Evolutionary conservation across 1,140 invertebrate genomes (phyloP), one percentile per base, ranked within the genome.

Genomic region (Bathynomus jamesi): DNA sequence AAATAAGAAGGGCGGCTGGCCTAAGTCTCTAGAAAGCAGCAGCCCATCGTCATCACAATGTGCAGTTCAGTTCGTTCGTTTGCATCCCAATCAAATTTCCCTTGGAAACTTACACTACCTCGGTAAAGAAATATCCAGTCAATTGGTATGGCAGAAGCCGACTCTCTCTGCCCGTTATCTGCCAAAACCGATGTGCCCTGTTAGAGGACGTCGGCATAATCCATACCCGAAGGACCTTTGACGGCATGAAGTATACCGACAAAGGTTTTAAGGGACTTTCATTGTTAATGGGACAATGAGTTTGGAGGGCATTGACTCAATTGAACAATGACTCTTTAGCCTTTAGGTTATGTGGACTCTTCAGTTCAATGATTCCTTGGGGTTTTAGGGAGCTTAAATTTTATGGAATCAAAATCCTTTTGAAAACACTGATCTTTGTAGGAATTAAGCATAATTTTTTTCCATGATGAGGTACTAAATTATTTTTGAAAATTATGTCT

Each of bases 141-240:
- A 65, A 69, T 68, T 73, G 69, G 62, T 63, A 73, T 65, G 67
- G 67, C 72, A 73, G 72, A 61, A 73, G 72, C 63, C 72, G 72
- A 66, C 67, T 73, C 68, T 73, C 72, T 73, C 72, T 61, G 67
- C 72, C 72, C 72, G 72, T 73, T 67, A 73, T 73, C 72, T 73
- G 72, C 67, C 72, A 62, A 73, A 73, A 73, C 72, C 72, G 67
- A 65, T 73, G 72, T 69, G 72, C 72, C 72, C 72, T 73, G 72
- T 73, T 73, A 73, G 72, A 73, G 69, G 72, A 63, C 66, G 72
- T 67, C 32, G 63, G 30, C 30, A 31, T 31, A n/a, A 64, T 17
- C 11, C 30, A 11, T 17, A 11, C 13, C 28, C 30, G n/a, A 64
- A 17, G 62, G 28, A 31, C 30, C 28, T 64, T 64, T 64, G 62